Evolutionary conservation across 2,797 vertebrate species (phyloP).

Genomic region (Poecilia wingei): DNA sequence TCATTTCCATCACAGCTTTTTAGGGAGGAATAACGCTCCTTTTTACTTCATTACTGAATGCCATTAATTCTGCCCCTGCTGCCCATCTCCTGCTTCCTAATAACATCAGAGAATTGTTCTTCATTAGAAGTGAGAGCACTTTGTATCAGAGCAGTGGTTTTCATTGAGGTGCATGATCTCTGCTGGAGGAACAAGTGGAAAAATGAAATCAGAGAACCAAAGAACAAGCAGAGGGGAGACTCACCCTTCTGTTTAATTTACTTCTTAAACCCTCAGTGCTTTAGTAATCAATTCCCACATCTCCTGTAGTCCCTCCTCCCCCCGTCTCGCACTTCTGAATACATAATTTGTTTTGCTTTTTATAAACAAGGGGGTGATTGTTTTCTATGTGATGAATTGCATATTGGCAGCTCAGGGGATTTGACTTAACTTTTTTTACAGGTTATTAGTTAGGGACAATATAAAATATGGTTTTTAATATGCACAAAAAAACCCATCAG

Average conservation of each 20-base stretch:
- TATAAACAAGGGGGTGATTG: slow-evolving; percentile 18
- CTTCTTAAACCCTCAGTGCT: slow-evolving; percentile 41
- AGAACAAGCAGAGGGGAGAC: slow-evolving; percentile 25
- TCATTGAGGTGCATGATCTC: slow-evolving; percentile 40
- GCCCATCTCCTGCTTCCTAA: slow-evolving; percentile 2
- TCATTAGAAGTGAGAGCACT: slow-evolving; percentile 33
- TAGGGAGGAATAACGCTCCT: not conserved
- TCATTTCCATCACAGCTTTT: not conserved
- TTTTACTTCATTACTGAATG: not conserved
- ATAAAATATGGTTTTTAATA: not conserved
- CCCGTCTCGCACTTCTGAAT: slow-evolving; percentile 10
- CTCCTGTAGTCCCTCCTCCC: not conserved
- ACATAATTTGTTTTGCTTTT: slow-evolving; percentile 28
- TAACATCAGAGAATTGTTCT: slow-evolving; percentile 24
- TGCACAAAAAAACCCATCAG: not conserved
- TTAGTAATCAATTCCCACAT: slow-evolving; percentile 30
- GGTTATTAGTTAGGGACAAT: not conserved
- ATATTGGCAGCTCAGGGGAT: slow-evolving; percentile 1
- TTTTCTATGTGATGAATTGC: slow-evolving; percentile 21
- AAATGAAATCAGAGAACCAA: slow-evolving; percentile 56
- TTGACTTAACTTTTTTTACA: slow-evolving; percentile 1
- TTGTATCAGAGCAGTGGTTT: slow-evolving; percentile 17
- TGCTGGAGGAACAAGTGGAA: slow-evolving; percentile 15
- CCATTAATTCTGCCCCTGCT: not conserved
- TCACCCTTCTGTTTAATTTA: slow-evolving; percentile 55